Base-by-base conservation (phyloP, 2,113 vertebrate genomes). In the Indri indri region DNA sequence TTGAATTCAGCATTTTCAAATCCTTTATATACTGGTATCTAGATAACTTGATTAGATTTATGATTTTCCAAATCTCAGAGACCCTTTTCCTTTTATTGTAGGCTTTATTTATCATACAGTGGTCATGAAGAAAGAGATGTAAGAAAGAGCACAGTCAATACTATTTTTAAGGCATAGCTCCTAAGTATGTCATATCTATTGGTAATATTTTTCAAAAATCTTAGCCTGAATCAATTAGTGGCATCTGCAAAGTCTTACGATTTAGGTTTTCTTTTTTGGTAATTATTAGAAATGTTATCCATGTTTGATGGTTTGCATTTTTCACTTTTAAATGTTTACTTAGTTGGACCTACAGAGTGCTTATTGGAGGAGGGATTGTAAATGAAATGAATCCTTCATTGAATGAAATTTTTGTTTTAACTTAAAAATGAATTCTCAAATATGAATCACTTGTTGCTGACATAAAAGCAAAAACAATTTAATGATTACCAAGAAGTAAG, bases 341-440 rank as follows among this genome's bases (percentile, higher is more conserved):
- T 85, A 70, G 10, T 81, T 85, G 22, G 30, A 80, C 12, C 59
- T 52, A 76, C 25, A 93, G 22, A 84, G 8, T 94, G 9, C 80
- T 95, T 91, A 0, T 54, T 95, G 16, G 63, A 88, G 40, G 57
- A 95, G 23, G 16, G 40, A 73, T 88, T 92, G n/a, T 54, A 92
- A 92, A 74, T 94, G 70, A 89, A 83, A 93, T 90, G 16, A 63
- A 40, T 85, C 27, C 57, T 97, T 92, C 40, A 77, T 37, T 88
- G n/a, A 91, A 40, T 47, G 88, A 83, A 42, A 85, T 70, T 92
- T 70, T 87, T 57, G 23, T 97, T 95, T 93, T 93, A 88, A 27
- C 59, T 77, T 85, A 92, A 94, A 97, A 95, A 71, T 95, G 34
- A 94, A 93, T 74, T 90, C 22, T 79, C 34, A 50, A 94, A 27